Evolutionary conservation across 2,888 invertebrate species (phyloP).

Genomic region (Athrips mouffetella): DNA sequence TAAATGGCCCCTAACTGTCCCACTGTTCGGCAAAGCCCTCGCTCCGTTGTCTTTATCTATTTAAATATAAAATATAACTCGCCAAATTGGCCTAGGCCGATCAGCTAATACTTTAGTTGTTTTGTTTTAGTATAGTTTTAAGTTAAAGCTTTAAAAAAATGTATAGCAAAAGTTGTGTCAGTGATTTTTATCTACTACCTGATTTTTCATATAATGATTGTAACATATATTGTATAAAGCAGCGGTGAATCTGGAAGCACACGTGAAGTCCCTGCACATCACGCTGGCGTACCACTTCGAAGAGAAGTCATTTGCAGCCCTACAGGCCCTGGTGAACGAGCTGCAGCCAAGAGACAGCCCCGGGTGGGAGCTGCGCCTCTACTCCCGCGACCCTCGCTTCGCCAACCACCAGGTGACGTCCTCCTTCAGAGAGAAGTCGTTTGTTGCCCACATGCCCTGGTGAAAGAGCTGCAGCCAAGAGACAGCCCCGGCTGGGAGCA

Average conservation of each 20-base stretch:
- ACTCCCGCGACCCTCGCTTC: slow-evolving; percentile 89
- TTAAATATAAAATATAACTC: too few relatives aligned
- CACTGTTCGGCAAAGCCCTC: too few relatives aligned
- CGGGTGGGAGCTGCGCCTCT: slow-evolving; percentile 91
- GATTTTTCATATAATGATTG: too few relatives aligned
- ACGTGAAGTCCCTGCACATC: slow-evolving; percentile 91
- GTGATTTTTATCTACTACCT: too few relatives aligned
- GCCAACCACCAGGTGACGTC: slow-evolving; percentile 84
- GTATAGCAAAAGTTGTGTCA: too few relatives aligned
- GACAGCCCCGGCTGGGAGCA: slow-evolving; percentile 89
- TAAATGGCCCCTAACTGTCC: too few relatives aligned
- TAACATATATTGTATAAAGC: neutral
- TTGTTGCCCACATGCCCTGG: slow-evolving; percentile 82
- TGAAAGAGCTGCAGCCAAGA: slow-evolving; percentile 83
- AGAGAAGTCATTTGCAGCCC: slow-evolving; percentile 81
- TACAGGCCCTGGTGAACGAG: slow-evolving; percentile 85
- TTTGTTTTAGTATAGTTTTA: neutral
- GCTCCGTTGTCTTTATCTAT: too few relatives aligned
- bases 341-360: slow-evolving; percentile 82
- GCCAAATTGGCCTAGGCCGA: too few relatives aligned
- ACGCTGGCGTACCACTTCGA: slow-evolving; percentile 94
- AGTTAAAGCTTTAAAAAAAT: too few relatives aligned
- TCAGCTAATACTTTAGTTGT: too few relatives aligned
- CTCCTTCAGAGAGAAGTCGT: slow-evolving; percentile 87
- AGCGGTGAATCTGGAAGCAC: slow-evolving; percentile 87